Evolutionary conservation across 2,888 invertebrate species (phyloP).

Genomic region (Pterostichus madidus): DNA sequence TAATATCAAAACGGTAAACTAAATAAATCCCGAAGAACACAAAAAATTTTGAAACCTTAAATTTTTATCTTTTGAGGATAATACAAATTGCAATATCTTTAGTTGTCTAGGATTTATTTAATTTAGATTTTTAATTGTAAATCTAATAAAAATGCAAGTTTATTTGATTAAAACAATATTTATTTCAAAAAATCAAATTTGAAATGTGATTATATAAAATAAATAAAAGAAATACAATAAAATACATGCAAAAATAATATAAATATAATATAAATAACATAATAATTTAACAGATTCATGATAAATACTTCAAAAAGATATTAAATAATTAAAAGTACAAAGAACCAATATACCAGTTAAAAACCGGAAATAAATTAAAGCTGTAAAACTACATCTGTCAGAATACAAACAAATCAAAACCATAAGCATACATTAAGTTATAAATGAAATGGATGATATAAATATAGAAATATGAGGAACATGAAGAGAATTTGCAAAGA

Average conservation of each 20-base stretch:
- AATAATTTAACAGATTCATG: constrained; percentile 23
- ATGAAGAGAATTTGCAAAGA: constrained; percentile 1
- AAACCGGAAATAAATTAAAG: constrained; percentile 30
- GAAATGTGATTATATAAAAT: constrained; percentile 33
- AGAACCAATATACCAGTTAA: constrained; percentile 37
- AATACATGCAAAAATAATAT: constrained; percentile 33
- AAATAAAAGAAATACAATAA: constrained; percentile 34
- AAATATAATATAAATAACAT: constrained; percentile 43
- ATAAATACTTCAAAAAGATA: constrained; percentile 21
- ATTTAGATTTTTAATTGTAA: background rate
- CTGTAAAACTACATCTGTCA: constrained; percentile 18
- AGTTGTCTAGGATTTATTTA: background rate
- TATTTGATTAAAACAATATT: constrained; percentile 20
- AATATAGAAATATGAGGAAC: background rate
- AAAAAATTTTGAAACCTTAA: too few relatives aligned
- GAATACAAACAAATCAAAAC: background rate
- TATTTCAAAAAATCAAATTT: constrained; percentile 23
- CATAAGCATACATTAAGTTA: constrained; percentile 1
- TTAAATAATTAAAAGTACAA: constrained; percentile 15
- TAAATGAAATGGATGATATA: background rate
- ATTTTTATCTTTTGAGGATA: too few relatives aligned
- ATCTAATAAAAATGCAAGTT: constrained; percentile 18
- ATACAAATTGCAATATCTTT: background rate
- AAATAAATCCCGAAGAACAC: background rate
- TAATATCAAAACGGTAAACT: background rate